Base-by-base conservation (phyloP, 2,797 vertebrate species). In the Galaxias olidus region DNA sequence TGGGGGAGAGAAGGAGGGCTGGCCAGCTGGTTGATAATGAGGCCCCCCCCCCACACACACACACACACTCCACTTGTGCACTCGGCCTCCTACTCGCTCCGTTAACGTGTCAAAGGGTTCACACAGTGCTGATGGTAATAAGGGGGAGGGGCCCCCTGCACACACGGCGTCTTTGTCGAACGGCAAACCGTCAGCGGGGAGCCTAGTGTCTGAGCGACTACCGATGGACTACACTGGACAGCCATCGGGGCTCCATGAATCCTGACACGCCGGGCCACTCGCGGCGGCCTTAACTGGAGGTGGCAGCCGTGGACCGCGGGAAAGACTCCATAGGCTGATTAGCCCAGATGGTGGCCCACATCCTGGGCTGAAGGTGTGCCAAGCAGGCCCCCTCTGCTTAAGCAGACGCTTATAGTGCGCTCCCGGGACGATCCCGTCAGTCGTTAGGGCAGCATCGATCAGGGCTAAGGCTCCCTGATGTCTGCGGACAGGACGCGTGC, bases 11-110 rank as follows among this genome's bases (percentile, higher is more conserved):
- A 54, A 9, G 15, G 59, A 9, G 15, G 59, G 48, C 46, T 1
- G 61, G 76, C 81, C 83, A 86, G 74, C 80, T 88, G 85, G 83
- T 53, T 57, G 70, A 71, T 86, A 88, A 90, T 87, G 83, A 86
- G 86, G 79, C 74, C 8, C 70, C 74, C 61, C 82, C 51, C 8
- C 65, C 68, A 30, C 30, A 30, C 30, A 30, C 30, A 30, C 30
- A 30, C 30, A 2, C 30, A 6, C 30, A 2, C 6, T 30, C 30
- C 30, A 2, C 6, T 30, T 30, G 3, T 30, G 6, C 2, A 30
- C 30, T 6, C 30, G 30, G 30, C 55, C 58, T 72, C 71, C 43
- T 19, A 48, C 57, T 17, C 72, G 53, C 74, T 72, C 66, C 75
- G 71, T 74, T 69, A 66, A 69, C 71, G 76, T 61, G 71, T 79